Evolutionary conservation across 2,888 invertebrate genomes (phyloP), one percentile per base, ranked within the genome.

Genomic region (Drosophila incognita): DNA sequence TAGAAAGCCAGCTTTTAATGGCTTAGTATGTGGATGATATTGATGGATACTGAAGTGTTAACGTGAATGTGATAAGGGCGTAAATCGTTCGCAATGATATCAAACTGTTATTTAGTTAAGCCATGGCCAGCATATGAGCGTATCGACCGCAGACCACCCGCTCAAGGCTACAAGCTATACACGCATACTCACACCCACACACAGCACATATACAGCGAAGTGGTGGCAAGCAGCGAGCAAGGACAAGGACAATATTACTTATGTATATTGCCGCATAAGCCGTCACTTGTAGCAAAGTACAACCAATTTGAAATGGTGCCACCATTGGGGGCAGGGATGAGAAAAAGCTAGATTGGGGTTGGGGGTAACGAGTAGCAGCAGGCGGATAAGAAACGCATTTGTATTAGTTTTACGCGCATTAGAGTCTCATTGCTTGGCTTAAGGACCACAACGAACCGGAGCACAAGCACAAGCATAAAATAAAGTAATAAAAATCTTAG

Each of bases 331-430:
- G 46, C 33, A 46, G 21, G n/a, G 21, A n/a, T 10, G 46, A 11
- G 49, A 42, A 42, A 15, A 31, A 15, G 18, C 49, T 6, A 49
- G 21, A 10, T 1, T 15, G 42, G 21, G 64, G 49, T 5, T 21
- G n/a, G 35, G 48, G n/a, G 35, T 29, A 60, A 51, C 49, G 59
- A 49, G 51, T 35, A 56, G 15, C 48, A 60, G 69, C 42, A 68
- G 74, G 63, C 75, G 89, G 88, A 86, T 86, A 87, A 89, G 90
- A 89, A 86, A 86, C 81, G 90, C 85, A 86, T 86, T 86, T 86
- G 85, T 86, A 86, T 86, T 86, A 86, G 85, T 86, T 86, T 86
- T 86, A 89, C 89, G 90, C 85, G 85, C 85, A 86, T 86, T 86
- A 86, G 90, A 89, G 85, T 86, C 85, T 89, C 85, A 86, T 86